Evolutionary conservation across 2,113 vertebrate species (phyloP).

Genomic region (Lutjanus erythropterus): DNA sequence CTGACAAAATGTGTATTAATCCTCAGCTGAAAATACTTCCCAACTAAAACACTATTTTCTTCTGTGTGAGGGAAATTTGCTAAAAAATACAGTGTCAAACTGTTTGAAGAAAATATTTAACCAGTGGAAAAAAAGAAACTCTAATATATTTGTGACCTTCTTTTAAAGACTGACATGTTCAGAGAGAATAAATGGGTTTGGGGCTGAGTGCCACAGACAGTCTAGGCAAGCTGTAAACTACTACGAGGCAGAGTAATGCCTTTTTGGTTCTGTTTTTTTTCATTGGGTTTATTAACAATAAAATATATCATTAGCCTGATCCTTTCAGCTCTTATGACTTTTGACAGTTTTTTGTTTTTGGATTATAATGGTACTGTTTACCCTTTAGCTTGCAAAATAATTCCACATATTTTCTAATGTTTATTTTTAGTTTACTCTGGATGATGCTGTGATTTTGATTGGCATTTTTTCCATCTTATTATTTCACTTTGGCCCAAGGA

Average conservation of each 20-base stretch:
- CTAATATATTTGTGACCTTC: not conserved
- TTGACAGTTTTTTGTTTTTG: not conserved
- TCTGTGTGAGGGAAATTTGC: not conserved
- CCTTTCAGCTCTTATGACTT: not conserved
- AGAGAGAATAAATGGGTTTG: constrained; percentile 6
- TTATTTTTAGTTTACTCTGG: not conserved
- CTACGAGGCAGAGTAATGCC: not conserved
- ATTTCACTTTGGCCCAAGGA: not conserved
- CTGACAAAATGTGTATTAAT: constrained; percentile 3
- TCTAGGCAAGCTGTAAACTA: not conserved
- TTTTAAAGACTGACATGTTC: not conserved
- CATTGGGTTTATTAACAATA: not conserved
- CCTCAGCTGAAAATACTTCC: not conserved
- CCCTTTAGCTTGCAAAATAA: not conserved
- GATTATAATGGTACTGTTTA: not conserved
- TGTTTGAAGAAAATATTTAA: no score
- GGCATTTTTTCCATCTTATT: not conserved
- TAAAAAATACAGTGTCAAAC: not conserved
- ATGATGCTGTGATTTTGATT: not conserved
- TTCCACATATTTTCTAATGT: not conserved
- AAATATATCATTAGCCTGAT: not conserved
- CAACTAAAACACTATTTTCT: not conserved
- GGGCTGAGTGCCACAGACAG: not conserved
- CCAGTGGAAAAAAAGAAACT: not conserved
- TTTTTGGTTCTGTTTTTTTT: constrained; percentile 6